Conservation (phyloP, 2,113 vertebrate species). For the Cebus imitator region DNA sequence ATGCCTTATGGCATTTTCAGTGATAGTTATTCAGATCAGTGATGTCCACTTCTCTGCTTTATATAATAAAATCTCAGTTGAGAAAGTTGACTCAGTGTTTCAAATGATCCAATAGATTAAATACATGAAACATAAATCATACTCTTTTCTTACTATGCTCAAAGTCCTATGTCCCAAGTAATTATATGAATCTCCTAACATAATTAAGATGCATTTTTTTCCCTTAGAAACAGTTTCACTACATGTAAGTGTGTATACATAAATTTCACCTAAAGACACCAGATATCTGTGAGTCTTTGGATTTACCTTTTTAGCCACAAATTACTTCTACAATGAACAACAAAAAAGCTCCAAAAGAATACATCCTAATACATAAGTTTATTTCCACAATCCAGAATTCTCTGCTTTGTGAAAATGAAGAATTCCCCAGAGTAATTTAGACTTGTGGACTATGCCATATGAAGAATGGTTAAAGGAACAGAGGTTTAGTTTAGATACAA, state of each 20-base stretch:
- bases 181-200: not conserved
- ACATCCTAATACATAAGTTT: not conserved
- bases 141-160: not conserved
- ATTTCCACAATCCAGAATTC: conserved; percentile 10
- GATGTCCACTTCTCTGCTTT: not conserved
- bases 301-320: not conserved
- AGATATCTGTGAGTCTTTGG: not conserved
- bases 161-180: not conserved
- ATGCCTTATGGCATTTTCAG: not conserved
- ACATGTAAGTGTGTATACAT: not conserved
- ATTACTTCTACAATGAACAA: not conserved
- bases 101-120: not conserved
- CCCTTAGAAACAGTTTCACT: conserved; percentile 11
- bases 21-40: conserved; percentile 16
- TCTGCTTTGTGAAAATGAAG: conserved; percentile 43
- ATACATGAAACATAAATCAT: not conserved
- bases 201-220: not conserved
- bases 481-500: not conserved
- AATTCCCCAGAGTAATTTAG: not conserved
- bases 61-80: not conserved
- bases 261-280: conserved; percentile 21
- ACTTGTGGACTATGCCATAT: not conserved
- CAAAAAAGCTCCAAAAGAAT: not conserved
- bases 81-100: not conserved
- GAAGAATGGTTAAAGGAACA: not conserved